These are phyloP conservation scores for Hypomecis atomaria DNA, from an alignment of 2,888 invertebrate species.

Conservation along the genomic window DNA sequence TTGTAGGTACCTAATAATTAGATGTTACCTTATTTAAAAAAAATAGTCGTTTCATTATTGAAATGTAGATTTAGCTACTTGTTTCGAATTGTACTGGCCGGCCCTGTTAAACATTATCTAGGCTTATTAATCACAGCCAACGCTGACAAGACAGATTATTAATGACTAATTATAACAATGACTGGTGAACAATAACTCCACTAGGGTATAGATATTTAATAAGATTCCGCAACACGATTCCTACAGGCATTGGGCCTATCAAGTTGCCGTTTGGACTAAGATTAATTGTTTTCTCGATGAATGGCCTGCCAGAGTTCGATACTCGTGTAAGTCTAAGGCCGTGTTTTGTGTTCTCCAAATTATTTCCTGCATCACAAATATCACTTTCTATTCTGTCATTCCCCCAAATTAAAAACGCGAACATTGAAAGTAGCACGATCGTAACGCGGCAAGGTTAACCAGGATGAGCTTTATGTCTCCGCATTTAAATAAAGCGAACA, in stretches of 20 bases:
- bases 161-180: constrained; percentile 77
- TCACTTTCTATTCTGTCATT: constrained; percentile 45
- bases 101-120: constrained; percentile 54
- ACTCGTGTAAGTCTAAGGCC: constrained; percentile 56
- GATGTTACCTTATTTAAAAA: neutral
- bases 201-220: constrained; percentile 70
- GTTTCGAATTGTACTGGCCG: constrained; percentile 43
- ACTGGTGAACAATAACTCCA: constrained; percentile 73
- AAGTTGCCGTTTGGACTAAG: constrained; percentile 72
- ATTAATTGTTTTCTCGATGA: constrained; percentile 69
- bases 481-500: constrained; percentile 45
- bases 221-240: constrained; percentile 77
- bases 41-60: neutral
- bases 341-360: constrained; percentile 49
- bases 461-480: constrained; percentile 44
- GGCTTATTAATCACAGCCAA: constrained; percentile 65
- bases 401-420: constrained; percentile 42
- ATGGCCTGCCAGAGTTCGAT: constrained; percentile 56
- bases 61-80: constrained; percentile 28
- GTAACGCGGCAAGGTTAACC: constrained; percentile 42
- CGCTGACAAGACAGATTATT: constrained; percentile 71
- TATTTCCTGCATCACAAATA: constrained; percentile 40
- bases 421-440: constrained; percentile 42
- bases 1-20: neutral
- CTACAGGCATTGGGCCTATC: constrained; percentile 70